Evolutionary conservation across 2,113 vertebrate genomes (phyloP).

Genomic region (Rutilus rutilus): DNA sequence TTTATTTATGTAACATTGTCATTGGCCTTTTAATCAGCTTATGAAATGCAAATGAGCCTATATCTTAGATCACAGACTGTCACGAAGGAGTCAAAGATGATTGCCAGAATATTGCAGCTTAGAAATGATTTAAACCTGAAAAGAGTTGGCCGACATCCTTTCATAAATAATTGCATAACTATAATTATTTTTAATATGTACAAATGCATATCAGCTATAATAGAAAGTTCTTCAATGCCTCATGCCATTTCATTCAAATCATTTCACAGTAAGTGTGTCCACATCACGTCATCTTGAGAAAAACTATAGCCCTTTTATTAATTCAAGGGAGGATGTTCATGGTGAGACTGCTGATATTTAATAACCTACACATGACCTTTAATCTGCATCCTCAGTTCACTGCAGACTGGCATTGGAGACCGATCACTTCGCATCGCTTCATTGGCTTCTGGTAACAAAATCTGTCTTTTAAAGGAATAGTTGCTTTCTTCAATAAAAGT

Average conservation of each 20-base stretch:
- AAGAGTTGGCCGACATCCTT: background rate
- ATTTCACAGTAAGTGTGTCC: no score
- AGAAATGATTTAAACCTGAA: background rate
- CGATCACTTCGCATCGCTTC: background rate
- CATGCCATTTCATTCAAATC: no score
- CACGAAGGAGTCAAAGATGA: background rate
- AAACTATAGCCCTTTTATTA: background rate
- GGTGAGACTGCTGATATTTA: conserved; percentile 5
- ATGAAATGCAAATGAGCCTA: conserved; percentile 29
- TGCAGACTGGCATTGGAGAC: background rate
- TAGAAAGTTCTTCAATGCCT: background rate
- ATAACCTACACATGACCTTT: conserved; percentile 7
- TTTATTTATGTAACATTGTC: background rate
- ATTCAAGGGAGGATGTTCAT: background rate
- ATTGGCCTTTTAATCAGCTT: background rate
- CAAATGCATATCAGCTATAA: background rate
- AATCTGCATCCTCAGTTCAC: background rate
- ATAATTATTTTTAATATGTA: background rate
- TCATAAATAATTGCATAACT: background rate
- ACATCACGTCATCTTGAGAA: background rate
- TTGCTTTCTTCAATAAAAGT: background rate
- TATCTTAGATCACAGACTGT: background rate
- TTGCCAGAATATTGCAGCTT: background rate
- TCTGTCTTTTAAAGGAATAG: background rate
- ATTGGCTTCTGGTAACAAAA: background rate